phyloP scores from a whole-genome alignment of 2,113 vertebrate genomes.

The Phyllopteryx taeniolatus region DNA sequence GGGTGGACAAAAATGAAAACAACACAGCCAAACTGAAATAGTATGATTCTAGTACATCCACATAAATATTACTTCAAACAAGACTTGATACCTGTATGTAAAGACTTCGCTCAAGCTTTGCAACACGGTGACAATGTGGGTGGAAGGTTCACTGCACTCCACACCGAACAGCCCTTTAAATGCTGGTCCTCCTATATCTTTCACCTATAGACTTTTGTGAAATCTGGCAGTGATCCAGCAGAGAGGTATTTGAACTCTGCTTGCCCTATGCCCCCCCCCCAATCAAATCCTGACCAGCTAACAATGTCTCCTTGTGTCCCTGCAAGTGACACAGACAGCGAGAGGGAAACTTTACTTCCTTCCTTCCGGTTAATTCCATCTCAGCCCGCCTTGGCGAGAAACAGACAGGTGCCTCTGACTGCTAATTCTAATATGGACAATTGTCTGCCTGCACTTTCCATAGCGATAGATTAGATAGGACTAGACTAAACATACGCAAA shows the following conservation, averaged over 20 bases:
- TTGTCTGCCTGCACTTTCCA: constrained; percentile 54
- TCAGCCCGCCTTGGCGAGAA: constrained; percentile 44
- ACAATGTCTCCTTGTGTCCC: constrained; percentile 64
- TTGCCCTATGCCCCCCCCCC: constrained; percentile 38
- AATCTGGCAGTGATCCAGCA: constrained; percentile 55
- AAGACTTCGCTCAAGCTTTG: neutral
- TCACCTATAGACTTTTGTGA: constrained; percentile 37
- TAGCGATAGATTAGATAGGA: constrained; percentile 51
- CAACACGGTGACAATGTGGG: too few species aligned
- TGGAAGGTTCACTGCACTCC: neutral
- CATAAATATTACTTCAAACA: too few species aligned
- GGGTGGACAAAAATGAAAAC: neutral
- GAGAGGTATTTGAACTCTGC: constrained; percentile 63
- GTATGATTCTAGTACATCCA: too few species aligned
- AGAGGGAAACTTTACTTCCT: neutral
- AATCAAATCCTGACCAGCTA: constrained; percentile 30
- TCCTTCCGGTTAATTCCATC: constrained; percentile 31
- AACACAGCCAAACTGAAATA: neutral
- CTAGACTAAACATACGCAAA: constrained; percentile 28
- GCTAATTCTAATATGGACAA: constrained; percentile 60
- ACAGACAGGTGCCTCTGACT: constrained; percentile 63
- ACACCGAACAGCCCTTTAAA: neutral
- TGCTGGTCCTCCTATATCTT: constrained; percentile 7
- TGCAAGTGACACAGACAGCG: constrained; percentile 2
- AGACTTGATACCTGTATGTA: too few species aligned